Base-by-base conservation (phyloP, 2,113 vertebrate genomes). In the Cyphomyrus discorhynchus region DNA sequence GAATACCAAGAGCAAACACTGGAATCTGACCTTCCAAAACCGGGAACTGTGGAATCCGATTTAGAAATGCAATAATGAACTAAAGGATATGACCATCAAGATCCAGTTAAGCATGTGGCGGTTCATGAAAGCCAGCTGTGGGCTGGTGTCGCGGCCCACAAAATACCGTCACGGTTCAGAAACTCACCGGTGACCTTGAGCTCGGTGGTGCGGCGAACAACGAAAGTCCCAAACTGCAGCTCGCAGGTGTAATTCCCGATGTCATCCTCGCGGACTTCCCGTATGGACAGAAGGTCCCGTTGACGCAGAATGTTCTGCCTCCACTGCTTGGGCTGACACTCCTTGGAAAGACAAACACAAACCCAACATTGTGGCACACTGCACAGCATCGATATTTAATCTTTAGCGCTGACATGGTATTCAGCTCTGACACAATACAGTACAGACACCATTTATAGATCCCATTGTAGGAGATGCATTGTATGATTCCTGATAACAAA, bases 161-260 rank as follows among this genome's bases (percentile, higher is more conserved):
- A 46, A 47, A 84, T 3, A 47, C 39, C 8, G 5, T 42, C 90
- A 15, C 88, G 15, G 39, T 27, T 46, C 21, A 46, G 82, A 45
- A 84, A 31, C 91, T 97, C 97, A 99, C 98, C 98, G 95, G 98
- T 99, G 91, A 99, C 98, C n/a, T 97, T 97, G 90, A 99, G 94
- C 94, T 98, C 97, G 0, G 98, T 99, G 0, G 98, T 99, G 95
- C 98, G 97, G 95, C 98, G 96, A 19, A 99, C 98, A 91, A 98
- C 95, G 94, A 99, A 99, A 93, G 95, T 96, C 93, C 98, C 98
- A 87, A 98, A 98, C 92, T 98, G 97, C 93, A 99, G 93, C 93
- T 99, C 98, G 91, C 98, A 99, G 3, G 98, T 99, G 90, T 99
- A 99, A 96, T 99, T 99, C 94, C 98, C 98, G 94, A 98, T 98